A percentile compares a stretch with the other conserved stretches of the same genome.
Evolutionary conservation across 1,140 invertebrate species (phyloP).

Genomic region (Pararge aegeria): DNA sequence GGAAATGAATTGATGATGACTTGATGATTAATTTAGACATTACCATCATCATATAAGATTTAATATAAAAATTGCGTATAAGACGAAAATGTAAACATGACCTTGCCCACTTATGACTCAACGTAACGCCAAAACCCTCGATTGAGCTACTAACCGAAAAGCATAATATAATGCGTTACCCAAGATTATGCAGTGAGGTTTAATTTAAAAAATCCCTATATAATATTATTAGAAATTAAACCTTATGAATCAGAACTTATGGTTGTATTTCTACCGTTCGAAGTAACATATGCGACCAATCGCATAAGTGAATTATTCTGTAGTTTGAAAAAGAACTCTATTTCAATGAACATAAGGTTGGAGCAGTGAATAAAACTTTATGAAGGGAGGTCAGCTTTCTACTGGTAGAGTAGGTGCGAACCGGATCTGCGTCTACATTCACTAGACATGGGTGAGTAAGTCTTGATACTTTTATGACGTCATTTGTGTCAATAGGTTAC

Average conservation of each 20-base stretch:
- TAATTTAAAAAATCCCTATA: conserved; percentile 25
- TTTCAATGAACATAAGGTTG: conserved; percentile 10
- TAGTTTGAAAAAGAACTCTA: conserved; percentile 26
- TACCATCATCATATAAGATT: too few species aligned
- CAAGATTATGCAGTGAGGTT: conserved; percentile 46
- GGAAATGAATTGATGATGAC: too few species aligned
- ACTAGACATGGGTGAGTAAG: conserved; percentile 29
- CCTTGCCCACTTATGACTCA: conserved; percentile 30
- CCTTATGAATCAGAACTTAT: conserved; percentile 10
- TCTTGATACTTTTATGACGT: conserved; percentile 38
- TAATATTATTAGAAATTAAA: conserved; percentile 3
- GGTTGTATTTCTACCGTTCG: conserved; percentile 1
- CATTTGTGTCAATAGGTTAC: not conserved
- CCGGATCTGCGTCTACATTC: conserved; percentile 50
- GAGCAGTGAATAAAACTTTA: conserved; percentile 11
- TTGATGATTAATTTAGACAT: too few species aligned
- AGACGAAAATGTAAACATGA: conserved; percentile 3
- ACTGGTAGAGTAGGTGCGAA: conserved; percentile 42
- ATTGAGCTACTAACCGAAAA: conserved; percentile 56
- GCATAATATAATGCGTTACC: conserved; percentile 54
- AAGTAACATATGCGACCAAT: not conserved
- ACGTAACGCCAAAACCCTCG: conserved; percentile 30
- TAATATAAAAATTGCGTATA: not conserved
- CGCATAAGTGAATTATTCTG: not conserved
- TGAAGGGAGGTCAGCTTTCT: conserved; percentile 57